These are phyloP conservation scores for Ladona fulva DNA, from an alignment of 1,140 invertebrate genomes.

Conservation along the genomic window DNA sequence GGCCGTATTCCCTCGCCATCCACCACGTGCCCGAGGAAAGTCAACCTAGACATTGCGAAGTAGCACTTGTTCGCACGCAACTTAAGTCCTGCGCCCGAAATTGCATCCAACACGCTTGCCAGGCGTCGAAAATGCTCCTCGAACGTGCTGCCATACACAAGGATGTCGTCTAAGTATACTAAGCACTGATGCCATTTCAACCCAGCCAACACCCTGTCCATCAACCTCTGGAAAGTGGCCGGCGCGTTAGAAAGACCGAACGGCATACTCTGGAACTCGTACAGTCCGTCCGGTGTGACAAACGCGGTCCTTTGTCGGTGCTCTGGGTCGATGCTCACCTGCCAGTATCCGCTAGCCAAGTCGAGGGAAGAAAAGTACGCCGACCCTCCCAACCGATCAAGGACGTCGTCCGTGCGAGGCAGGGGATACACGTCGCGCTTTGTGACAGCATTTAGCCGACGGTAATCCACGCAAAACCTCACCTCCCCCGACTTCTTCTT, in stretches of 20 bases:
- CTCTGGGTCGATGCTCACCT: constrained; percentile 18
- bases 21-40: neutral
- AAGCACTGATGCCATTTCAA: neutral
- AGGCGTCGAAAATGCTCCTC: neutral
- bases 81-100: neutral
- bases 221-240: constrained; percentile 23
- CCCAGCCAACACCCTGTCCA: constrained; percentile 18
- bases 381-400: constrained; percentile 32
- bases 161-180: neutral
- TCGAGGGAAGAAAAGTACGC: constrained; percentile 33
- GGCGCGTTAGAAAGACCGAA: constrained; percentile 28
- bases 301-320: constrained; percentile 31
- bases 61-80: constrained; percentile 5
- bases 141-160: neutral
- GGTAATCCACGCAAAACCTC: constrained; percentile 38
- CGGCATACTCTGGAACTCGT: constrained; percentile 26
- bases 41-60: neutral
- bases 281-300: constrained; percentile 23
- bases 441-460: constrained; percentile 36
- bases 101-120: neutral
- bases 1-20: neutral
- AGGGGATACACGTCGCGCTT: constrained; percentile 37
- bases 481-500: constrained; percentile 32
- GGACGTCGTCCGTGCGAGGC: constrained; percentile 36
- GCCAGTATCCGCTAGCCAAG: constrained; percentile 20